Conservation (phyloP, 37 sponge, comb jelly and placozoan species). For the Cliona cf. orientalis region DNA sequence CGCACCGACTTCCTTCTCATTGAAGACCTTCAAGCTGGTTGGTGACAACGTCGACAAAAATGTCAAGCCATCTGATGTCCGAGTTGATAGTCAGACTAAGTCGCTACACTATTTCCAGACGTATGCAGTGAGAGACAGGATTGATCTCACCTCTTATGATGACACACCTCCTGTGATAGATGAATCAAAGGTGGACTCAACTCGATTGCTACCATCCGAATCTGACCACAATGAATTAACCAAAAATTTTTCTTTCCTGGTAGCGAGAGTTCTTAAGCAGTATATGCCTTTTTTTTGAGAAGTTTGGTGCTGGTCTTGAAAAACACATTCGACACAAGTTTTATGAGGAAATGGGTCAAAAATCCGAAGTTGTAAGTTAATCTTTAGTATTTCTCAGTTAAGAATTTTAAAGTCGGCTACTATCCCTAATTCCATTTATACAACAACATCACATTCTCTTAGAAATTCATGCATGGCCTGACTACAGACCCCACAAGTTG, state of each 20-base stretch:
- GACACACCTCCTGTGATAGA: not conserved
- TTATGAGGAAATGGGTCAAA: not conserved
- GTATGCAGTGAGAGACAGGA: constrained; percentile 12
- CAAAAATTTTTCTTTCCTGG: constrained; percentile 5
- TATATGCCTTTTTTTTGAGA: constrained; percentile 32
- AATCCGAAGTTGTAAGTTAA: not conserved
- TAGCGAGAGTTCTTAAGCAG: constrained; percentile 13
- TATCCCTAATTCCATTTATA: no score
- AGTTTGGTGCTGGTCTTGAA: not conserved
- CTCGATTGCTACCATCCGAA: constrained; percentile 5
- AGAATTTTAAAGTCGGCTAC: no score
- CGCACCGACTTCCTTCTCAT: not conserved
- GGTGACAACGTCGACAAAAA: not conserved
- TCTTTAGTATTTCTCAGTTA: no score
- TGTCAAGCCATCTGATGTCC: not conserved
- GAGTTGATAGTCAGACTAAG: constrained; percentile 18
- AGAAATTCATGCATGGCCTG: no score
- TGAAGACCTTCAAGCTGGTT: not conserved
- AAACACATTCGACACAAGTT: not conserved
- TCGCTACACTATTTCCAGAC: constrained; percentile 27
- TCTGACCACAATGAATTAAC: not conserved
- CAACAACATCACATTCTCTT: no score
- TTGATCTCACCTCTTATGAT: constrained; percentile 3
- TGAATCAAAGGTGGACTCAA: not conserved
- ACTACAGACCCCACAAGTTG: no score